Evolutionary conservation across 2,113 vertebrate genomes (phyloP), one percentile per base, ranked within the genome.

Genomic region (Terrapene triunguis): DNA sequence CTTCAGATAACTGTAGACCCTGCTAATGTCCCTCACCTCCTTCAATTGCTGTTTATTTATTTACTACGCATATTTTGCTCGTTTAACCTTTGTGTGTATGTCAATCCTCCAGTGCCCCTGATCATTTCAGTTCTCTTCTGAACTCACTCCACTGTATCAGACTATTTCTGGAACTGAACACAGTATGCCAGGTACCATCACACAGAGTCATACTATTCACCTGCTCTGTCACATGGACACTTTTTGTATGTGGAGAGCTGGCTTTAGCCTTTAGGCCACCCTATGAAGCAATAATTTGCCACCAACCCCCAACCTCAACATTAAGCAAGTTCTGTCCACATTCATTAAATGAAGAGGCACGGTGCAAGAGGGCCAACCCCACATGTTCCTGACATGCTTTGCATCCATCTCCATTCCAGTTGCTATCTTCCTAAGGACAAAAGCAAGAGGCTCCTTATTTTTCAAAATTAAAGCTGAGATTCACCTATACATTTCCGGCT

Each of bases 341-440:
- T 53, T 85, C 29, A 89, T 53, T 92, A 91, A 96, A 96, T 89
- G 47, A 92, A 8, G n/a, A 51, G 62, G 8, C 6, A 62, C 8
- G 12, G 29, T 38, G 1, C 55, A 11, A 10, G 55, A 59, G 55
- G 25, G 55, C 27, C 55, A 29, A 59, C 12, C 53, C 42, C 76
- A 79, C 81, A 81, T 79, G 79, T 83, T 92, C 16, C 27, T 94
- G 82, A 29, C 85, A 92, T 93, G 76, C 74, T 97, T 94, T 94
- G 91, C 22, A 80, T 55, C 19, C 53, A 38, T 89, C 48, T 94
- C 83, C 10, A 72, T 96, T 96, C 94, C 88, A 19, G n/a, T 19
- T 76, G 42, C 81, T 94, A 80, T 65, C 29, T 87, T 84, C 65
- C 84, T 82, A 96, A 90, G 78, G 14, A 51, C n/a, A 84, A 84